Conservation (phyloP, 2,888 invertebrate genomes). For the Xanthostigma xanthostigma region DNA sequence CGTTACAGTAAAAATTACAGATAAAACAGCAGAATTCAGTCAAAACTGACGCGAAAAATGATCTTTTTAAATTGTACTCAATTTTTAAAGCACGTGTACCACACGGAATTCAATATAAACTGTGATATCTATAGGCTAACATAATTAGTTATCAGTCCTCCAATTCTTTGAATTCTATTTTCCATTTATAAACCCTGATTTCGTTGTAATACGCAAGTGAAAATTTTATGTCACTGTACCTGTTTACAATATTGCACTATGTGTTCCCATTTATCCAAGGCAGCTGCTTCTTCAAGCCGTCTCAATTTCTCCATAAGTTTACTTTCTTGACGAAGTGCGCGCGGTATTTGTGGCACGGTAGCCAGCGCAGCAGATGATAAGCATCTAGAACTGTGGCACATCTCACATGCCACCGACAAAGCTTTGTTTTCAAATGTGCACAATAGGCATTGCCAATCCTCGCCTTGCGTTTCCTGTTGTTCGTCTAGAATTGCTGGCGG, state of each 20-base stretch:
- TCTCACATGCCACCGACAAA: constrained; percentile 44
- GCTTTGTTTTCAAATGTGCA: constrained; percentile 68
- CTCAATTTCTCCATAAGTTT: constrained; percentile 71
- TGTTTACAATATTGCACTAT: constrained; percentile 81
- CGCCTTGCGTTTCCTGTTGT: constrained; percentile 16
- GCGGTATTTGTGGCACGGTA: constrained; percentile 27
- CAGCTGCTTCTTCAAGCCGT: constrained; percentile 72
- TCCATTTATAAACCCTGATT: too few relatives aligned
- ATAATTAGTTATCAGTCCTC: too few relatives aligned
- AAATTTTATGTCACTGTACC: constrained; percentile 28
- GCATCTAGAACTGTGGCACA: constrained; percentile 41
- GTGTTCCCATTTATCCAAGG: constrained; percentile 79
- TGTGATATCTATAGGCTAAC: too few relatives aligned
- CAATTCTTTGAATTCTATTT: too few relatives aligned
- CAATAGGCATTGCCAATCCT: constrained; percentile 61
- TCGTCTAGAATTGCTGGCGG: not conserved
- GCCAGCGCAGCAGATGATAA: constrained; percentile 20
- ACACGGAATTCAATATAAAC: too few relatives aligned
- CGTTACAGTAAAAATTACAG: too few relatives aligned
- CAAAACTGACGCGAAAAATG: not conserved
- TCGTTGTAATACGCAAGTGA: not conserved
- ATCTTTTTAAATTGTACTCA: not conserved
- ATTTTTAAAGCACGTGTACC: not conserved
- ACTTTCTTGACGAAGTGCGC: constrained; percentile 48
- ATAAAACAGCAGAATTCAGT: constrained; percentile 11